Percentiles rank a stretch among this genome's conserved stretches.
Conservation (phyloP, 2,888 invertebrate species). For the Drosophila limbata region DNA sequence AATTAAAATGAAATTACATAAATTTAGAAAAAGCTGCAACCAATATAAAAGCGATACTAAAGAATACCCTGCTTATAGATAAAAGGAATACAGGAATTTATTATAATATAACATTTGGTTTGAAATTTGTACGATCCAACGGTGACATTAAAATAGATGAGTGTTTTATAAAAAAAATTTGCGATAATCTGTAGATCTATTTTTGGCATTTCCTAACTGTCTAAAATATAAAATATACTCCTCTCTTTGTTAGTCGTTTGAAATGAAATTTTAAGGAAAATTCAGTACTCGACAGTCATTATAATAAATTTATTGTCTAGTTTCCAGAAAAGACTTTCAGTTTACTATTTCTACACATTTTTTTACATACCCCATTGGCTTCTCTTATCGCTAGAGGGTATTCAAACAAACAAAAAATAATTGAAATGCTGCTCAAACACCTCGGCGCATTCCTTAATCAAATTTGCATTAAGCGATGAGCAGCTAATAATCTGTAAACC, state of each 20-base stretch:
- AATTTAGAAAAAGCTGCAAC: slow-evolving; percentile 24
- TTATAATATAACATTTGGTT: neutral
- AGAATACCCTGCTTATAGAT: neutral
- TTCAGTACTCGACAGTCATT: too few species aligned
- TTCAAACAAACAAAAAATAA: slow-evolving; percentile 22
- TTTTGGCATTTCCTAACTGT: too few species aligned
- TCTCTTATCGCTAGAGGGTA: neutral
- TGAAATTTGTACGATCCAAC: too few species aligned
- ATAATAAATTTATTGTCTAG: too few species aligned
- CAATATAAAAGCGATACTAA: neutral
- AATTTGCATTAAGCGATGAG: slow-evolving; percentile 79
- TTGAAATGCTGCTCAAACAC: slow-evolving; percentile 48
- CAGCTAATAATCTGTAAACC: slow-evolving; percentile 82
- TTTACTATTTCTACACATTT: neutral
- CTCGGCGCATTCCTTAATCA: slow-evolving; percentile 60
- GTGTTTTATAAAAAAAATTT: too few species aligned
- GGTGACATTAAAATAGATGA: too few species aligned
- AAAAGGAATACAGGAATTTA: neutral
- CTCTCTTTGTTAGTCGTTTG: too few species aligned
- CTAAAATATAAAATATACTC: too few species aligned
- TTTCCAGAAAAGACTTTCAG: neutral
- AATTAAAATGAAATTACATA: slow-evolving; percentile 70
- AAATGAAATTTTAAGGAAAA: too few species aligned
- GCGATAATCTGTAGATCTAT: too few species aligned
- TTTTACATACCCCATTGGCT: neutral